Conservation (phyloP, 2,888 invertebrate genomes). For the Eucera pruinosa region DNA sequence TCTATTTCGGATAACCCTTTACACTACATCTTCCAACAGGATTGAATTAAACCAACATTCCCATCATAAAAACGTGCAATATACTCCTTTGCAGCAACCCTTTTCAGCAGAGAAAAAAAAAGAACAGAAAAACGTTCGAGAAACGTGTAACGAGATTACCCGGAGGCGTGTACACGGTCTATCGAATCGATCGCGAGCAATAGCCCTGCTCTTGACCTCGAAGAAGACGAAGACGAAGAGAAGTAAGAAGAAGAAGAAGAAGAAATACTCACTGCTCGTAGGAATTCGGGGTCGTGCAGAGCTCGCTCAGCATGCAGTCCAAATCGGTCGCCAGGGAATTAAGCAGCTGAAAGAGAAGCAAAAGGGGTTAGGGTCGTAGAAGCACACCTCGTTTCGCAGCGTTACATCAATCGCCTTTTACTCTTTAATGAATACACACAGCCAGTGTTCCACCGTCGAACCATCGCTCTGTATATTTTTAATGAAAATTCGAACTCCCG, state of each 20-base stretch:
- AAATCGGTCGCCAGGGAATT: slow-evolving; percentile 93
- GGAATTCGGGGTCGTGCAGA: slow-evolving; percentile 88
- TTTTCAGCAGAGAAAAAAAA: too few relatives aligned
- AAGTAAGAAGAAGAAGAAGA: slow-evolving; percentile 41
- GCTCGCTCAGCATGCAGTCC: slow-evolving; percentile 93
- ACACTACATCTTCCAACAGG: too few relatives aligned
- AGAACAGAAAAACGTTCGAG: too few relatives aligned
- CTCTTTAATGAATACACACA: slow-evolving; percentile 33
- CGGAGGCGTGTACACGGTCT: background rate
- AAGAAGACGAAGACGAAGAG: slow-evolving; percentile 16
- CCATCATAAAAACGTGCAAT: background rate
- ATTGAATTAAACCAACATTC: background rate
- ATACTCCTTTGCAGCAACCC: too few relatives aligned
- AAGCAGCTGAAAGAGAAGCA: slow-evolving; percentile 88
- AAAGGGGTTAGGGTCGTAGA: slow-evolving; percentile 48
- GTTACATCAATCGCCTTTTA: slow-evolving; percentile 48
- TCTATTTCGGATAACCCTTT: too few relatives aligned
- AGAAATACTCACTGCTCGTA: slow-evolving; percentile 78
- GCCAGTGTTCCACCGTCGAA: background rate
- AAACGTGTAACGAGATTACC: background rate
- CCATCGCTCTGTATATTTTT: slow-evolving; percentile 20
- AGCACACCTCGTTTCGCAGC: slow-evolving; percentile 30
- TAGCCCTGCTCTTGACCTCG: slow-evolving; percentile 58
- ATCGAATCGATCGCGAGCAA: slow-evolving; percentile 42
- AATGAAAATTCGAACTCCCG: slow-evolving; percentile 10